Evolutionary conservation across 2,888 invertebrate species (phyloP), one percentile per base, ranked within the genome.

Genomic region (Scelioninae gen. 2): DNA sequence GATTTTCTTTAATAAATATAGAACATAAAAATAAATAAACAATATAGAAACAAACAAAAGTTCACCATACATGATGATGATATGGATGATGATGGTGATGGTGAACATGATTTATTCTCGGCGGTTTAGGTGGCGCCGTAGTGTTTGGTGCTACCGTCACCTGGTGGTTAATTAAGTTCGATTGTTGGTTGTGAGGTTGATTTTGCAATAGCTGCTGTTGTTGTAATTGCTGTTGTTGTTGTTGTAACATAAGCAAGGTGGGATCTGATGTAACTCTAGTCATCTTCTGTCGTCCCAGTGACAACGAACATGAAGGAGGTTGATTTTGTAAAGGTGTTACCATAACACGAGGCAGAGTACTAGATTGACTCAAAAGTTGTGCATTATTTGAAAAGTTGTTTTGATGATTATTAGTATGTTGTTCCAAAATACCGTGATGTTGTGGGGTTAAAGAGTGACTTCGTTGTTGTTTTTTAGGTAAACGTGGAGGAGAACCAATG

Each of bases 391-490:
- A n/a, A 1, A 50, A 2, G n/a, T 31, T 68, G 46, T 58, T 78
- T 58, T 58, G 77, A 48, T 72, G 68, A 35, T 64, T 64, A 39
- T 35, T 65, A 1, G 77, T 68, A 39, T 78, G 76, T 16, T 78
- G 78, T 19, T 72, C 64, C 10, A 79, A 76, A 13, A 70, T 72
- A 6, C 69, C 69, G 50, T 77, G 78, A 37, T 82, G 82, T 41
- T 83, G 84, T 0, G 94, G 93, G 0, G 93, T 93, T 28, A 94
- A 85, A 0, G 94, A 94, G 81, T 94, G 93, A n/a, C 94, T 94
- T 69, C 94, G 89, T 84, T 94, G 93, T 81, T 91, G 91, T 81
- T 91, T 87, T 64, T 85, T 80, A 0, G 87, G 87, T 22, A 87
- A 79, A 50, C 87, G 82, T 0, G 87, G 87, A 0, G 87, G 86